A percentile compares a stretch with the other conserved stretches of the same genome.
Evolutionary conservation across 2,888 invertebrate genomes (phyloP).

Genomic region (Lasioglossum figueresi): DNA sequence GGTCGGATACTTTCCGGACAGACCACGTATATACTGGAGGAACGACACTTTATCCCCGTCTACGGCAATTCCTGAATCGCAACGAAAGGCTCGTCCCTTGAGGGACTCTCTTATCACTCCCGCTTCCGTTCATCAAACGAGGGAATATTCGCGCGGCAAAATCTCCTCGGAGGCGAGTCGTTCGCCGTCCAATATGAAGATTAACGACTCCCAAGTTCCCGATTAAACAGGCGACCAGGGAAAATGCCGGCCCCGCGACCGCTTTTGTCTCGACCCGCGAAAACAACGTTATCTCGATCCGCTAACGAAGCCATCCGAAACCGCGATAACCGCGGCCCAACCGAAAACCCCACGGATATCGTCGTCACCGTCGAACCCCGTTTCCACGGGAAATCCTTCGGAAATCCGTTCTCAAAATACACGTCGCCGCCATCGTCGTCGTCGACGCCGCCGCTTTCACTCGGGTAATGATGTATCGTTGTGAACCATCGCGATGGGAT

Average conservation of each 20-base stretch:
- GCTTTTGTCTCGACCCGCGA: constrained; percentile 42
- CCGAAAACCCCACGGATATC: neutral
- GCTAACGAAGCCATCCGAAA: constrained; percentile 52
- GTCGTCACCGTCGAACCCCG: constrained; percentile 13
- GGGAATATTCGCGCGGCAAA: neutral
- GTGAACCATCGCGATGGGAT: constrained; percentile 38
- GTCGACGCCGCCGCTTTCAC: neutral
- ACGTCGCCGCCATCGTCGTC: neutral
- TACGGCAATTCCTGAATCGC: neutral
- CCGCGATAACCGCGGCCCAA: constrained; percentile 34
- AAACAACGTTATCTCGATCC: constrained; percentile 63
- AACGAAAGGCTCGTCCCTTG: neutral
- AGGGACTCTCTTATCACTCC: neutral
- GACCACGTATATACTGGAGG: neutral
- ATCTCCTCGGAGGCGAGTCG: constrained; percentile 33
- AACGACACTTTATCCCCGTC: neutral
- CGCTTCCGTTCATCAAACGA: constrained; percentile 22
- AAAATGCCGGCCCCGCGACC: constrained; percentile 10
- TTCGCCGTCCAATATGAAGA: constrained; percentile 49
- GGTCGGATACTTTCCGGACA: too few species aligned
- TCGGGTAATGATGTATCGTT: constrained; percentile 43
- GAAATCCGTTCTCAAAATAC: constrained; percentile 23
- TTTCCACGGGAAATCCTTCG: constrained; percentile 18
- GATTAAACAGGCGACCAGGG: constrained; percentile 44
- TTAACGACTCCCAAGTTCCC: constrained; percentile 54